Percentiles rank a stretch among this genome's conserved stretches.
phyloP scores from a whole-genome alignment of 92 coral and sea anemone genomes.

The Parazoanthus swiftii region DNA sequence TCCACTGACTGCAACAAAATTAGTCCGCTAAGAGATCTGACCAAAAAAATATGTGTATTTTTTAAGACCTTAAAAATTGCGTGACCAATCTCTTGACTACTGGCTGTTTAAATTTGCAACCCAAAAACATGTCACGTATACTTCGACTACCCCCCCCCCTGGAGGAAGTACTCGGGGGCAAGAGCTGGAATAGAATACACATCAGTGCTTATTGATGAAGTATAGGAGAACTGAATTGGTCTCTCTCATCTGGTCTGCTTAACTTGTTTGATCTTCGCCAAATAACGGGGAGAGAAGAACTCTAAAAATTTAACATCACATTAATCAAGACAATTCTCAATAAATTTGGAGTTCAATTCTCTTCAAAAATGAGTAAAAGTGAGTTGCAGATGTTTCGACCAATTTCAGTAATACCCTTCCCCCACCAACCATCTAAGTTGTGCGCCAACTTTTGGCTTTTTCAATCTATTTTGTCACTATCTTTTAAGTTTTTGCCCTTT shows the following conservation, averaged over 20 bases:
- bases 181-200: too few relatives aligned
- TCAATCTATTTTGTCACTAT: background rate
- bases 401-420: background rate
- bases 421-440: background rate
- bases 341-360: too few relatives aligned
- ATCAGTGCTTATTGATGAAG: too few relatives aligned
- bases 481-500: background rate
- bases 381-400: too few relatives aligned
- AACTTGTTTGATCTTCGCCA: too few relatives aligned
- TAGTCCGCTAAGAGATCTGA: background rate
- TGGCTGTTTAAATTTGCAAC: background rate
- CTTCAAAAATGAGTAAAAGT: too few relatives aligned
- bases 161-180: too few relatives aligned
- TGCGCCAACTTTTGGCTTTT: background rate
- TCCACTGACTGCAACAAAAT: background rate
- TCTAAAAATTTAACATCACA: too few relatives aligned
- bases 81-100: constrained; percentile 5
- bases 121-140: constrained; percentile 1
- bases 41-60: background rate
- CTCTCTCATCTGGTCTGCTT: too few relatives aligned
- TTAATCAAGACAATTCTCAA: too few relatives aligned
- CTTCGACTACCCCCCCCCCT: background rate
- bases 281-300: too few relatives aligned
- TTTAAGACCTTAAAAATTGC: background rate
- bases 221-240: too few relatives aligned